Evolutionary conservation across 1,140 invertebrate genomes (phyloP), one percentile per base, ranked within the genome.

Genomic region (Hesperophylax magnus): DNA sequence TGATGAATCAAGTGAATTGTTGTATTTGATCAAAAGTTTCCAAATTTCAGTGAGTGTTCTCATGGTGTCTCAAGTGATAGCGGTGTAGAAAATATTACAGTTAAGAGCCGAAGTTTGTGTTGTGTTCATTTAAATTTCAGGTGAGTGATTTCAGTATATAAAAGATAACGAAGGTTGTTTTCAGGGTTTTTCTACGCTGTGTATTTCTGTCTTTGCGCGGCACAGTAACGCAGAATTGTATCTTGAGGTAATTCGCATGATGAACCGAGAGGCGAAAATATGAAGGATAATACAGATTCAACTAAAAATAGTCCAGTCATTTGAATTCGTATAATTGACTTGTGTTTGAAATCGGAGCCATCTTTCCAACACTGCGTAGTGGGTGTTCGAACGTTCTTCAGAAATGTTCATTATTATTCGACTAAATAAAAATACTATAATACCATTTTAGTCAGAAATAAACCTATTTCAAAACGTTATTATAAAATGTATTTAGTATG

Each of bases 241-340:
- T 3, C 56, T 6, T 14, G 39, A 7, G 6, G 39, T 47, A 4
- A 47, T 47, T 47, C 39, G 39, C 39, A 47, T 47, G 39, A 47
- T 47, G 39, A 47, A 47, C 39, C 39, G 39, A 47, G 39, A 47
- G 39, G 39, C 39, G 39, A 47, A 47, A 47, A 47, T 47, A 47
- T 47, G 56, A 22, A 58, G 56, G n/a, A 22, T 58, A 22, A 22
- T 58, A 58, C 56, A 22, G 22, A 58, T 58, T 58, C n/a, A 58
- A 58, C 56, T 58, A 58, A 58, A 58, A 58, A 58, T 58, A 58
- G 56, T 58, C 22, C 22, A 58, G 56, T 58, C 22, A 58, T 58
- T 58, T 58, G n/a, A 58, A 58, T 20, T 58, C n/a, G 56, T 22
- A 58, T 20, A 58, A 58, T 20, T 58, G 20, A 18, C 20, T 58